Base-by-base conservation (phyloP, 1,140 invertebrate species). In the Aporrectodea caliginosa region DNA sequence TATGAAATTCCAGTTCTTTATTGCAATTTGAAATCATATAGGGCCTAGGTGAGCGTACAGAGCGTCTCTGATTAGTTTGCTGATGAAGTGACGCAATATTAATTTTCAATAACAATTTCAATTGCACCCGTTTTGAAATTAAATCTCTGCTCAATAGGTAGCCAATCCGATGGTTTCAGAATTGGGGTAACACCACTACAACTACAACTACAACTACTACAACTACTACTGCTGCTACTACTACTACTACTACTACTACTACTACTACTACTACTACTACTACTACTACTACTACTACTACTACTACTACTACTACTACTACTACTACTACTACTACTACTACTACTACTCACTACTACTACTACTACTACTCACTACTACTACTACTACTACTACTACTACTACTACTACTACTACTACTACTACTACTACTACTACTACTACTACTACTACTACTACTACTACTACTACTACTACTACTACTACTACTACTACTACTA, bases 281-380 rank as follows among this genome's bases (percentile, higher is more conserved):
- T 73, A 73, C 71, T 73, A 73, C 71, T 73, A 73, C 31, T 73
- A 73, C 71, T 73, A 73, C 71, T 73, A 73, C 71, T 73, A 73
- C 71, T 73, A 73, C 71, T 73, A 73, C 71, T 73, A 73, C 71
- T 73, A 73, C 31, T 73, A 73, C 71, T 73, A 73, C 71, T 73
- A 73, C 71, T 73, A 73, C 71, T 73, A 73, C 71, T 73, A 73
- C 71, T 73, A 73, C 31, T 73, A 73, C 31, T 73, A 73, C 31
- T 73, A 73, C 71, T 73, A n/a, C n/a, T n/a, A n/a, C n/a, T n/a
- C n/a, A 73, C 71, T 73, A 73, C 71, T 73, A 73, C 31, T 73
- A 73, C 71, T 73, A 73, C 71, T 73, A 73, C 71, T 73, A 73
- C n/a, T 27, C n/a, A 73, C 71, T 73, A 73, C 71, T 73, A 73